Evolutionary conservation across 2,113 vertebrate genomes (phyloP).

Genomic region (Gobiocypris rarus): DNA sequence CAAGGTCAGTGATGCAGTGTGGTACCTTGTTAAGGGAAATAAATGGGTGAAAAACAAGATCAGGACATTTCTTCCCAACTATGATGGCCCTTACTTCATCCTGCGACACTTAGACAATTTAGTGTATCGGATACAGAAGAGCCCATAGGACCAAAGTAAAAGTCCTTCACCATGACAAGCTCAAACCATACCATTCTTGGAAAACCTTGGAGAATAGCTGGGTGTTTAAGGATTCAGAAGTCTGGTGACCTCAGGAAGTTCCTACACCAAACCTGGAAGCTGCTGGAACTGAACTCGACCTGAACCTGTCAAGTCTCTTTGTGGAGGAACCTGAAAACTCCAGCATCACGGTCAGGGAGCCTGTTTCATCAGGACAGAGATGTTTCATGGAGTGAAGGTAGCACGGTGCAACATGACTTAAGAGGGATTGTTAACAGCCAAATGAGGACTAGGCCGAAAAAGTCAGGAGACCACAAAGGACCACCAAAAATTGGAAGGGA

Average conservation of each 20-base stretch:
- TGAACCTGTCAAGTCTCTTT: background rate
- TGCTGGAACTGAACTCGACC: background rate
- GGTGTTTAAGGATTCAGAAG: background rate
- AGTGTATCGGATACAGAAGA: constrained; percentile 38
- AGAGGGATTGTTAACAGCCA: no score
- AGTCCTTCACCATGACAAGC: constrained; percentile 33
- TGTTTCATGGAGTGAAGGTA: no score
- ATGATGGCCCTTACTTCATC: constrained; percentile 43
- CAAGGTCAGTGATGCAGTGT: constrained; percentile 44
- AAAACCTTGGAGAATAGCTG: constrained; percentile 32
- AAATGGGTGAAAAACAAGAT: no score
- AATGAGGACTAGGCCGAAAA: no score
- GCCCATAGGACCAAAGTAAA: no score
- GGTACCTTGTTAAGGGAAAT: constrained; percentile 47
- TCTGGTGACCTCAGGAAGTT: no score
- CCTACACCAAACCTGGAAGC: background rate
- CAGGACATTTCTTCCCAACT: no score
- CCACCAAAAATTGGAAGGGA: no score
- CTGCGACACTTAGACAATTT: no score
- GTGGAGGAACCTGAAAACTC: background rate
- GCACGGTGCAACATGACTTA: background rate
- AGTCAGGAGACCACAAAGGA: no score
- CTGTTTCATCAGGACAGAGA: background rate
- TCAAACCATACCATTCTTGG: constrained; percentile 38
- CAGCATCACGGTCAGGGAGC: background rate